Evolutionary conservation across 2,888 invertebrate genomes (phyloP), one percentile per base, ranked within the genome.

Genomic region (Tetrapedia diversipes): DNA sequence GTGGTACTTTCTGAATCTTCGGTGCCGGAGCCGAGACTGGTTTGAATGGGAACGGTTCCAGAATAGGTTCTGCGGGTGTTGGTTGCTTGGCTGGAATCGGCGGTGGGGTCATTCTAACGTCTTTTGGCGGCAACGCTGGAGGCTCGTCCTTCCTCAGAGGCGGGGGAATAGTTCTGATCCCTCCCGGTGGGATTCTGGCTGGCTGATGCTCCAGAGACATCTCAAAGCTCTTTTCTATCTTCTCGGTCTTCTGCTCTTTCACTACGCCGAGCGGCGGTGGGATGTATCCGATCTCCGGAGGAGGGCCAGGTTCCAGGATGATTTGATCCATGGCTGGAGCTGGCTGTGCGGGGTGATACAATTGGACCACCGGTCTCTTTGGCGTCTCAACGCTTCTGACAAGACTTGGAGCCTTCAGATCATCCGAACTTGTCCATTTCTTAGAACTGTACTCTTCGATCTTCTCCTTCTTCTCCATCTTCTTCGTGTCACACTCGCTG

Each of bases 251-350:
- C 1, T 94, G 94, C 70, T 92, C 93, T n/a, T 93, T 92, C 43
- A 90, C 87, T 29, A 90, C 84, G n/a, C n/a, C n/a, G n/a, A n/a
- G n/a, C 0, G 93, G 93, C 10, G 94, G 93, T 34, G 94, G 93
- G 0, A 94, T 94, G 89, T 93, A 95, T 49, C 93, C 94, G 10
- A 95, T 94, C 91, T 95, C 95, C 19, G 95, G 95, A 4, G 95
- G 94, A 14, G 95, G 93, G 4, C 95, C 95, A 0, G 95, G 95
- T 87, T 94, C 93, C n/a, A 95, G 76, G n/a, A 76, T 32, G 14
- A 79, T 47, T 10, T 61, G 66, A 6, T 74, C 68, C 0, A 51
- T 14, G 66, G 56, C 6, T 1, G 67, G 59, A 14, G 19, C 11
- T 4, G 77, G 69, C 80, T 83, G 47, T 1, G 60, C 22, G 2